Base-by-base conservation (phyloP, 2,113 vertebrate genomes). In the Gambusia affinis region DNA sequence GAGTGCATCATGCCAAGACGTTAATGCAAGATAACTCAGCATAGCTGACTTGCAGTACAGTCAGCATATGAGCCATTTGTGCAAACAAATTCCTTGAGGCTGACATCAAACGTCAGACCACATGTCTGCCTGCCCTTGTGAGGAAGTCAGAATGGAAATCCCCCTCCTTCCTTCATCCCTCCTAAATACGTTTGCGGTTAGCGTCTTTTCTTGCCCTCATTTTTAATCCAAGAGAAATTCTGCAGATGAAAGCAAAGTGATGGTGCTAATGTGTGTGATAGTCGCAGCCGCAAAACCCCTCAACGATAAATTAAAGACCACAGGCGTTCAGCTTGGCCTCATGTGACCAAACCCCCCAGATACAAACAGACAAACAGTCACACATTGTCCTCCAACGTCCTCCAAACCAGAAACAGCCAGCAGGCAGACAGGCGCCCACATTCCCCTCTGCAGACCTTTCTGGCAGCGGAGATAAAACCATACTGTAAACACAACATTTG, bases 281-380 rank as follows among this genome's bases (percentile, higher is more conserved):
- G 84, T 91, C 78, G 54, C 87, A 88, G 89, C 81, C 84, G 74
- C 81, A 89, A 79, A 88, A 85, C 89, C 83, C 85, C 81, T 64
- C 83, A 73, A 78, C 83, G 86, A 86, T 90, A 91, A 92, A 92
- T 91, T 84, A 90, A 88, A 85, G 79, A 88, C 89, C 84, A 77
- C 89, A 85, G 82, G 84, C 64, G 83, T 75, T 77, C 75, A 73
- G 87, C 82, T 78, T 80, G 84, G 83, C 85, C 64, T 83, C 79
- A 82, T 89, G 82, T 90, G 86, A 88, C 87, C 75, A 79, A 75
- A 78, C 80, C 80, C 79, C 73, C 82, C 69, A 84, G 82, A 88
- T 69, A 71, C 75, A 86, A 87, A 89, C 76, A 80, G 67, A 87
- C 80, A 88, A 72, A 83, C 73, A 67, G 82, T 80, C 73, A 67